These are phyloP conservation scores for Pammene aurita DNA, from an alignment of 2,888 invertebrate genomes.

Conservation along the genomic window DNA sequence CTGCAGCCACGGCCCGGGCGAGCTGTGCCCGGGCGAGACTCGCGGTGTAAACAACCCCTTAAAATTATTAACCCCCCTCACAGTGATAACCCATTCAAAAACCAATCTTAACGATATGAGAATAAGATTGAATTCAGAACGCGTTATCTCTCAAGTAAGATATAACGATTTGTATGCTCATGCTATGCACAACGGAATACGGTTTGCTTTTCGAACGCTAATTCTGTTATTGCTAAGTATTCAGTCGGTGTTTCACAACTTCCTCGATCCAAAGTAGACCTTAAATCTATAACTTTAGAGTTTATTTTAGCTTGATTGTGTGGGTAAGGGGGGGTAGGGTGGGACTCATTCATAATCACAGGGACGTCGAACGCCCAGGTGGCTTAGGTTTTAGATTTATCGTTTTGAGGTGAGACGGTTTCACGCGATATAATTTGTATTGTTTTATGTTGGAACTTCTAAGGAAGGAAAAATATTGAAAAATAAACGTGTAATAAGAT, in stretches of 20 bases:
- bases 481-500: constrained; percentile 16
- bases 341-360: constrained; percentile 76
- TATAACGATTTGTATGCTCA: constrained; percentile 71
- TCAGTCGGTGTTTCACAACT: constrained; percentile 39
- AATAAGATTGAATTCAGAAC: constrained; percentile 46
- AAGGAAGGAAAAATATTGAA: constrained; percentile 18
- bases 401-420: constrained; percentile 71
- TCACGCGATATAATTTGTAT: constrained; percentile 68
- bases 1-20: constrained; percentile 66
- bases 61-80: constrained; percentile 44
- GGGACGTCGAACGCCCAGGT: constrained; percentile 79
- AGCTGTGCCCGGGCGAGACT: constrained; percentile 70
- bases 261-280: constrained; percentile 47
- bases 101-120: constrained; percentile 46
- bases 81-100: constrained; percentile 44
- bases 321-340: constrained; percentile 52
- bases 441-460: constrained; percentile 53
- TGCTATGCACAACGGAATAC: constrained; percentile 71
- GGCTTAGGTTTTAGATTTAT: constrained; percentile 79
- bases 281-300: constrained; percentile 47
- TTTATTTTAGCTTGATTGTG: constrained; percentile 46
- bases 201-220: constrained; percentile 76
- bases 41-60: constrained; percentile 64
- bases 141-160: constrained; percentile 51
- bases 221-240: constrained; percentile 70